Conservation (phyloP, 1,140 invertebrate species). For the Drosophila gunungcola region DNA sequence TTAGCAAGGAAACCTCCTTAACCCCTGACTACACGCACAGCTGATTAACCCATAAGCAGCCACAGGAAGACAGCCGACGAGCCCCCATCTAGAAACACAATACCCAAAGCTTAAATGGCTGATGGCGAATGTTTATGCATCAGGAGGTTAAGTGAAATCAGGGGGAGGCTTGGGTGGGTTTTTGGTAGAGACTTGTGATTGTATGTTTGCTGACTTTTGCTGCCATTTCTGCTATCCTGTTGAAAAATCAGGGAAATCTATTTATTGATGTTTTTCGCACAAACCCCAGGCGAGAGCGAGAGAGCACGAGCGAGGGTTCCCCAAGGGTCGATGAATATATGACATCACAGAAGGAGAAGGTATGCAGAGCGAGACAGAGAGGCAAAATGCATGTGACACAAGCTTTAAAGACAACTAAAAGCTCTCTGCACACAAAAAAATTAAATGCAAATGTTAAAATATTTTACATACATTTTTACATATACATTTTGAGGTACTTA, state of each 20-base stretch:
- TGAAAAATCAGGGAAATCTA: slow-evolving; percentile 84
- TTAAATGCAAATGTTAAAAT: too few species aligned
- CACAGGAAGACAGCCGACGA: slow-evolving; percentile 31
- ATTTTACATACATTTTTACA: too few species aligned
- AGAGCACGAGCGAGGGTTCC: slow-evolving; percentile 20
- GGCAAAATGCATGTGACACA: slow-evolving; percentile 12
- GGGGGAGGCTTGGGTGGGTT: slow-evolving; percentile 9
- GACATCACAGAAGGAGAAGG: slow-evolving; percentile 27
- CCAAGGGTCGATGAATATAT: slow-evolving; percentile 26
- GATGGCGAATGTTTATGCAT: slow-evolving; percentile 12
- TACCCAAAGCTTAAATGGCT: slow-evolving; percentile 28
- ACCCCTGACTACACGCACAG: slow-evolving; percentile 34
- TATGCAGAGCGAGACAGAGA: not conserved
- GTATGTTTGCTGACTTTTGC: slow-evolving; percentile 13
- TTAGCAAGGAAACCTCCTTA: slow-evolving; percentile 31
- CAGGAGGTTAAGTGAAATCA: not conserved
- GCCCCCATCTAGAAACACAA: slow-evolving; percentile 18
- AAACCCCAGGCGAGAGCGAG: slow-evolving; percentile 12
- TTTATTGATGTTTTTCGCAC: slow-evolving; percentile 83
- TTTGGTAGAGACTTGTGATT: slow-evolving; percentile 16
- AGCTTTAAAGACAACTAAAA: slow-evolving; percentile 16
- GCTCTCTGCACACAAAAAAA: slow-evolving; percentile 2
- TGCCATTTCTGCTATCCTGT: slow-evolving; percentile 76
- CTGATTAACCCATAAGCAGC: slow-evolving; percentile 36
- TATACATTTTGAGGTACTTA: not conserved